Base-by-base conservation (phyloP, 1,140 invertebrate genomes). In the Orchesella cincta region DNA sequence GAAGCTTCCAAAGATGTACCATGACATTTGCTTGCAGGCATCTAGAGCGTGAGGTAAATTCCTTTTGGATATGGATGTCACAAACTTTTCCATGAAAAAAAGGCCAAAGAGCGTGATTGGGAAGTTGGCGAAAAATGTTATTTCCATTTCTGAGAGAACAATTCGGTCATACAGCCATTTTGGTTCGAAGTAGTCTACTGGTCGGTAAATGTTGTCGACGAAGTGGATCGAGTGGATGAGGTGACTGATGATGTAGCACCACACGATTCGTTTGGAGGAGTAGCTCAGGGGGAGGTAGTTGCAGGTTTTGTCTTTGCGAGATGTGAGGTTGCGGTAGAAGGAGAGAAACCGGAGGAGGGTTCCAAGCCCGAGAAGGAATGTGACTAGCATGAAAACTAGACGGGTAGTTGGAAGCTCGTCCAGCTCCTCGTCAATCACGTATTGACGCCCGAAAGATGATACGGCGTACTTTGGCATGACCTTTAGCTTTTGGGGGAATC, bases 161-260 rank as follows among this genome's bases (percentile, higher is more conserved):
- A 64, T 36, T 20, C 51, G 57, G 18, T 31, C 33, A 34, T 78
- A 78, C 14, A 78, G 35, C 52, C 52, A 78, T 29, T 74, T 74
- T 1, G 77, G 77, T 51, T 78, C 77, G 18, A 70, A 64, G 29
- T 78, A 78, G 35, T n/a, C 77, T 1, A 75, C 77, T 3, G 77
- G 77, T 20, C 77, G 51, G 62, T 78, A 75, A 67, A 78, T 78
- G 39, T 78, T 78, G 46, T 78, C 77, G 31, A 62, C 70, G 33
- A 52, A 78, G 36, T 78, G 77, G 23, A 78, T 20, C 1, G 26
- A 5, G 34, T 78, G 77, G 34, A 78, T 78, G 31, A 62, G 3
- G 36, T 78, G 72, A 39, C 77, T 78, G 23, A 78, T 23, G 20
- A 74, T 31, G 54, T 78, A 73, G 71, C 71, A 73, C 1, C 36